Base-by-base conservation (phyloP, 1,140 invertebrate genomes). In the Calephelis virginiensis region DNA sequence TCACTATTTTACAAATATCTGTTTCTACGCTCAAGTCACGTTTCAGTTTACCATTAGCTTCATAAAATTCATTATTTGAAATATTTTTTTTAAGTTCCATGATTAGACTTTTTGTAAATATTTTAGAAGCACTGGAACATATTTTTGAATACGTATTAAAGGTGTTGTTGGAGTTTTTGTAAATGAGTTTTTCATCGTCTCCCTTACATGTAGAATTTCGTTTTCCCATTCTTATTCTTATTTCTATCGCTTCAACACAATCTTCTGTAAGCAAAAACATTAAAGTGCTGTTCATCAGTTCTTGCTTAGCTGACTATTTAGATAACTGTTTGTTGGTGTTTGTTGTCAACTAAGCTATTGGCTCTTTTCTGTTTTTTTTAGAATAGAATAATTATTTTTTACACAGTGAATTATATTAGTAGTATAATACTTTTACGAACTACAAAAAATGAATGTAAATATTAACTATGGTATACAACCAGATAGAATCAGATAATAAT, bases 11-110 rank as follows among this genome's bases (percentile, higher is more conserved):
- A 60, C 85, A 89, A 49, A 84, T 61, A 61, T 85, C 81, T 7
- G 85, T 87, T 76, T 85, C 85, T 5, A 89, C 71, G 46, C 83
- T 82, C 12, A 86, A 69, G 64, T 87, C 84, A 66, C 77, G 75
- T 76, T 86, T 89, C 0, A 79, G 28, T 68, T 71, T 80, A 0
- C 69, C 70, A 46, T 73, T 73, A 4, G 80, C 67, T 38, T 69
- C 66, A 50, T 78, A 80, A 56, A 77, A 77, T 0, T 73, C 62
- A 17, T 53, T 61, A 28, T 76, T 63, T 17, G 74, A 65, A 61
- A 74, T 13, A 50, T 77, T 73, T 62, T 75, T 78, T 61, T 76
- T 80, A 4, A 85, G 47, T 47, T 75, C 74, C 13, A 74, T 12
- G 43, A 82, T 73, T 8, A 74, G 71, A 50, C 77, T 79, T 61